phyloP scores from a whole-genome alignment of 2,113 vertebrate species.

The Clupea harengus region DNA sequence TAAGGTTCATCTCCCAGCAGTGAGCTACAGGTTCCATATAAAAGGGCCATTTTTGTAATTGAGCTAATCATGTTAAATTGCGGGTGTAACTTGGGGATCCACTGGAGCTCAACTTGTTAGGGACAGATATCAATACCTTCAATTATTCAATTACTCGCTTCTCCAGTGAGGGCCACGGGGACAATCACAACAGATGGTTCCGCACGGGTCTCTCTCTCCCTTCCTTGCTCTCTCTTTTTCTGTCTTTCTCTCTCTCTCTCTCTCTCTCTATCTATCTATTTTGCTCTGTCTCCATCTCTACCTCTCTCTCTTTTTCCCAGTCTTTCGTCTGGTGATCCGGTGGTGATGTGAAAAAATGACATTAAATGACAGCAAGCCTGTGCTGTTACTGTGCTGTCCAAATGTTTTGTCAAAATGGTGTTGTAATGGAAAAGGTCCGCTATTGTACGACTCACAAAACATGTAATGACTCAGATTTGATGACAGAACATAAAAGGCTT shows the following conservation, averaged over 20 bases:
- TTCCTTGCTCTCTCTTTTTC: background rate
- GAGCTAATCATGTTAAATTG: slow-evolving; percentile 53
- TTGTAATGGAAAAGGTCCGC: background rate
- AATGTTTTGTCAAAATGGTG: background rate
- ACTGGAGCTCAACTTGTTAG: slow-evolving; percentile 40
- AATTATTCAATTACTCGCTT: slow-evolving; percentile 51
- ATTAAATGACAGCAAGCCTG: background rate
- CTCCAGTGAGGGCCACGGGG: slow-evolving; percentile 56
- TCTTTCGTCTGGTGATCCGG: background rate
- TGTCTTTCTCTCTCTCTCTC: too few species aligned
- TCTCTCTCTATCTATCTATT: too few species aligned
- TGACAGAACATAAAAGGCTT: too few species aligned
- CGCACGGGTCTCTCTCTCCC: background rate
- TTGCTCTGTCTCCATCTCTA: background rate
- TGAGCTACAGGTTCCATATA: slow-evolving; percentile 24
- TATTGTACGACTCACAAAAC: too few species aligned
- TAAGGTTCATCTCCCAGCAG: slow-evolving; percentile 9
- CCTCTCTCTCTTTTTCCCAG: slow-evolving; percentile 23
- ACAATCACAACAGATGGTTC: slow-evolving; percentile 57
- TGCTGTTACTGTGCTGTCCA: background rate
- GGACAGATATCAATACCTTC: slow-evolving; percentile 53
- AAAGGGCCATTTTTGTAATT: slow-evolving; percentile 53
- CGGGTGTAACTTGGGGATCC: slow-evolving; percentile 37
- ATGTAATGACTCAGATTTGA: too few species aligned
- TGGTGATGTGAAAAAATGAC: background rate